Evolutionary conservation across 2,797 vertebrate genomes (phyloP), one percentile per base, ranked within the genome.

Genomic region (Allobates femoralis): DNA sequence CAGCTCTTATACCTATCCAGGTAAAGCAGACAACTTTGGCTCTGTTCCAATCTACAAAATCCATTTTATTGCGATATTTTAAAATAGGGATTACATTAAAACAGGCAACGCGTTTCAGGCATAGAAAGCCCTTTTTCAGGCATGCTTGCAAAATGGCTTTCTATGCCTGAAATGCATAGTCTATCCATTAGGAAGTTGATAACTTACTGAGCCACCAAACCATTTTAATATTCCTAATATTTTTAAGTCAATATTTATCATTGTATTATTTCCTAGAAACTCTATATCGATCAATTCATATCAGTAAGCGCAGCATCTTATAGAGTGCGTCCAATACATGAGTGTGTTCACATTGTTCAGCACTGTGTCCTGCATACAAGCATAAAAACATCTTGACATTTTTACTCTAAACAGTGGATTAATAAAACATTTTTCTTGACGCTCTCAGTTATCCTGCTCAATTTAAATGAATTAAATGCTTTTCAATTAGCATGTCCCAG

Each of bases 401-500:
- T 30, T 53, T 34, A 67, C 30, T 10, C 3, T 28, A 26, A 60
- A 66, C 26, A 66, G 41, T 62, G 58, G 41, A 14, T 69, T 53
- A 81, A 69, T 23, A 34, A 5, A 26, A 32, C 46, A 60, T 50
- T 69, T 46, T 81, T 51, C 19, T 26, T 79, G 15, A 55, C 18
- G 46, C 28, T 55, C 50, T 10, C 15, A n/a, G 50, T 69, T 82
- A 34, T 34, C 23, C 26, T 55, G 28, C 64, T 82, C 28, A 69
- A 69, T 53, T 71, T 21, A 67, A 84, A 84, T n/a, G 62, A 84
- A 66, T 84, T 15, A 77, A 84, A 76, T 77, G 74, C 37, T 84
- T 84, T 66, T 51, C 60, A 84, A 84, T 84, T 84, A 77, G 74
- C 3, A 84, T 37, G 30, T 77, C 83, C 83, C 83, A 46, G 58